Base-by-base conservation (phyloP, 2,113 vertebrate genomes). In the Oxyruncus cristatus region DNA sequence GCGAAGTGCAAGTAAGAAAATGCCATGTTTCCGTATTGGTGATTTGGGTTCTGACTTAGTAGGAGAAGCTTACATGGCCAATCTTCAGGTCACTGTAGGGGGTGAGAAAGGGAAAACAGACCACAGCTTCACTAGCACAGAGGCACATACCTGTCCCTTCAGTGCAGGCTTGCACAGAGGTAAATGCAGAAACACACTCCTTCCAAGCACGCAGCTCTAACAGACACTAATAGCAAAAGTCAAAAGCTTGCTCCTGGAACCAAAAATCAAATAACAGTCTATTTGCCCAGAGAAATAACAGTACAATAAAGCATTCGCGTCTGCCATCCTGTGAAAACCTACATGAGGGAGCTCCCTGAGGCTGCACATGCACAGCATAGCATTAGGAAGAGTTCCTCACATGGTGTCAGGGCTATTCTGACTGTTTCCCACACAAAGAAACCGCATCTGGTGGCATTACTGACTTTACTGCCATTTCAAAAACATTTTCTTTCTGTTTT, bases 201-300 rank as follows among this genome's bases (percentile, higher is more conserved):
- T 52, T 66, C 41, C 39, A 30, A 61, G 44, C 41, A 49, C 0
- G 0, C 41, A 42, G 41, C 35, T 67, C 46, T 39, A 73, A 37
- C 47, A 76, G 55, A 49, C 15, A 2, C 20, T 41, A n/a, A n/a
- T 1, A n/a, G 26, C 41, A 42, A 14, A 76, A 66, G 61, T 20
- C 37, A 73, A 39, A 91, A 86, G 23, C 41, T 81, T 84, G 42
- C n/a, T 86, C 33, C 59, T 65, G 35, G 35, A 93, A 67, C 16
- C 22, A 39, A 86, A 93, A 77, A 50, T 55, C 75, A 77, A 91
- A n/a, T n/a, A 95, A 44, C n/a, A 74, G 14, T 32, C 47, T 92
- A 11, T 95, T 94, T 91, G 32, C 68, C 7, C 44, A 67, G 76
- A 89, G 61, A 95, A 95, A 67, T 70, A 96, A 52, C 79, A 67